phyloP scores from a whole-genome alignment of 2,888 invertebrate species.

The Pemphredon lugubris region DNA sequence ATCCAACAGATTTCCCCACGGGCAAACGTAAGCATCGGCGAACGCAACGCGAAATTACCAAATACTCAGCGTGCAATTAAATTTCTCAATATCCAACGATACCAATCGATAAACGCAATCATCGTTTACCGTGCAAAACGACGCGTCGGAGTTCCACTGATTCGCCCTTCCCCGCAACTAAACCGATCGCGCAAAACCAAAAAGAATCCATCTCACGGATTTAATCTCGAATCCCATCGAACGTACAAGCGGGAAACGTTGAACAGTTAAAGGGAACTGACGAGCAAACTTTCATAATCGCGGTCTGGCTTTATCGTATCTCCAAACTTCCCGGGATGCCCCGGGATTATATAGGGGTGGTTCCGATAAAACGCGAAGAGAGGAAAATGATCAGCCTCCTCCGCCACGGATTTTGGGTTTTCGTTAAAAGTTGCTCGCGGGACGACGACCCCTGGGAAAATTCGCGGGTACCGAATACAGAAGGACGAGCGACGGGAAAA shows the following conservation, averaged over 20 bases:
- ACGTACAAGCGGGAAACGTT: constrained; percentile 28
- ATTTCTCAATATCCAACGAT: constrained; percentile 29
- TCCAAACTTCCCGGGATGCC: constrained; percentile 45
- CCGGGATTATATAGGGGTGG: constrained; percentile 36
- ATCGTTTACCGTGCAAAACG: constrained; percentile 32
- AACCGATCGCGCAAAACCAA: no score
- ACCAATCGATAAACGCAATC: constrained; percentile 27
- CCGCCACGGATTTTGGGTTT: constrained; percentile 39
- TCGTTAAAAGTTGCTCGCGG: constrained; percentile 8
- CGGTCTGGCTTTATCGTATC: constrained; percentile 35
- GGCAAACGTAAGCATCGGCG: neutral
- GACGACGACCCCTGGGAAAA: constrained; percentile 29
- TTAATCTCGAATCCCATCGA: constrained; percentile 46
- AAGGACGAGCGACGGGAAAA: neutral
- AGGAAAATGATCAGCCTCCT: constrained; percentile 42
- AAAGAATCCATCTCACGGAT: no score
- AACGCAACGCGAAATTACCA: constrained; percentile 13
- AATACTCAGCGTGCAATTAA: constrained; percentile 31
- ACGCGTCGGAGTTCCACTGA: no score
- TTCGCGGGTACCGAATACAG: constrained; percentile 11
- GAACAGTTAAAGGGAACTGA: constrained; percentile 19
- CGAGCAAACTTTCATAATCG: constrained; percentile 57
- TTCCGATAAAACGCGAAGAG: constrained; percentile 35
- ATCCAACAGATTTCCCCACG: neutral
- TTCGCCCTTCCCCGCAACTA: no score